Base-by-base conservation (phyloP, 1,140 invertebrate species). In the Drosophila teissieri region DNA sequence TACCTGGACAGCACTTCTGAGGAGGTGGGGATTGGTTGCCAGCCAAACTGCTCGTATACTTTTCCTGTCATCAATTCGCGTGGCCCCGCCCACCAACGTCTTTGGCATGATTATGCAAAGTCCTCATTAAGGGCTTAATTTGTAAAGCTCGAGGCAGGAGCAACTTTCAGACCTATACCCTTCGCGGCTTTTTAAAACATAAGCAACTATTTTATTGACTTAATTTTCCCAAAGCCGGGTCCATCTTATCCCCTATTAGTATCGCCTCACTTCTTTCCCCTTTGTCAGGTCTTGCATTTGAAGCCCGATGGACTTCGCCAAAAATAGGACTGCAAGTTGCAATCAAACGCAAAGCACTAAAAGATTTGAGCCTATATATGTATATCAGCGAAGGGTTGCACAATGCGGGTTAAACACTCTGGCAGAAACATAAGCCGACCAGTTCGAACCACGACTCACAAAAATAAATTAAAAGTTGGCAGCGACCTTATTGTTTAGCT, bases 381-480 rank as follows among this genome's bases (percentile, higher is more conserved):
- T 4, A 4, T 74, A 83, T 82, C 70, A 76, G 27, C 39, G 22
- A 57, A 55, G 24, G 22, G 64, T 34, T 19, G 48, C 53, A 63
- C 46, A 76, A 80, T 80, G 78, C 78, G 77, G 78, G 69, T 37
- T 53, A 37, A 39, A 61, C 79, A 82, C 79, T 72, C 77, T 64
- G 60, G 17, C 22, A 57, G 14, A 31, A 60, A 74, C 74, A 82
- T 79, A 82, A 83, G 63, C 63, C 48, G 45, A 36, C 42, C 73
- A 46, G 52, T 51, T 55, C 72, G 54, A 27, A 19, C 37, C 61
- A 72, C 48, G 67, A 79, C 69, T 83, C 80, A 63, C 69, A 78
- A 81, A 72, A 75, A 79, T 75, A 79, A 82, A 82, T 79, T 84
- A 84, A 84, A 82, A 79, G 69, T 79, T 84, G 62, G 60, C 68